phyloP scores from a whole-genome alignment of 2,888 invertebrate species.

The Rhabditophanes sp. region DNA sequence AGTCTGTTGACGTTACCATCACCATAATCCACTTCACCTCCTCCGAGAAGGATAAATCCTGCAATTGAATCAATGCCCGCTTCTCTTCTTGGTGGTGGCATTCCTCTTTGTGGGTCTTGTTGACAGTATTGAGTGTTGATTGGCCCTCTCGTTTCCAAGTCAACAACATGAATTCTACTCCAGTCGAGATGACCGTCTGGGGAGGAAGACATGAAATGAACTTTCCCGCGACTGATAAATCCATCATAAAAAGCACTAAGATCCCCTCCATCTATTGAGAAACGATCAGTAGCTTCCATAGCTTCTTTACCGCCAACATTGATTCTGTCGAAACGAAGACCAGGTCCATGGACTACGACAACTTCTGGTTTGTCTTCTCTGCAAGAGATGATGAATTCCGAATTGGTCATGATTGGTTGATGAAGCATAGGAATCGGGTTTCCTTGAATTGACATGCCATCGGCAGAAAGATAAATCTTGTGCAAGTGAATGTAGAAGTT shows the following conservation, averaged over 20 bases:
- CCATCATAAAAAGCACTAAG: slow-evolving; percentile 39
- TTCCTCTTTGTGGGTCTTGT: slow-evolving; percentile 28
- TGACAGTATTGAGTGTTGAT: slow-evolving; percentile 30
- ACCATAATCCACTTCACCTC: slow-evolving; percentile 39
- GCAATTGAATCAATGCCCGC: slow-evolving; percentile 34
- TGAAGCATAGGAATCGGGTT: slow-evolving; percentile 25
- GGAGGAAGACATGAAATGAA: slow-evolving; percentile 34
- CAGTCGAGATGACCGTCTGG: slow-evolving; percentile 40
- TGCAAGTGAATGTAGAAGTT: slow-evolving; percentile 8
- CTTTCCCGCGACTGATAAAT: slow-evolving; percentile 31
- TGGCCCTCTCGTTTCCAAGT: slow-evolving; percentile 19
- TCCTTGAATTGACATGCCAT: slow-evolving; percentile 24
- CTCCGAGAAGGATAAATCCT: slow-evolving; percentile 37
- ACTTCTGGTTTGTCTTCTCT: slow-evolving; percentile 39
- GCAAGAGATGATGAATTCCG: slow-evolving; percentile 34
- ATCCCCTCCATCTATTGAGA: slow-evolving; percentile 34
- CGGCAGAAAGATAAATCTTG: slow-evolving; percentile 23
- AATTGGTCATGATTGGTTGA: slow-evolving; percentile 20
- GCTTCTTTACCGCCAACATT: slow-evolving; percentile 17
- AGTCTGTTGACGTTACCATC: slow-evolving; percentile 26
- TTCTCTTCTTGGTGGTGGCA: slow-evolving; percentile 34
- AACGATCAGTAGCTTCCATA: slow-evolving; percentile 23
- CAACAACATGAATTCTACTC: slow-evolving; percentile 30
- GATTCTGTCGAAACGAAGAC: slow-evolving; percentile 20
- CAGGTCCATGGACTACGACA: slow-evolving; percentile 36